Conservation (phyloP, 2,888 invertebrate genomes). For the Hipparchia semele region DNA sequence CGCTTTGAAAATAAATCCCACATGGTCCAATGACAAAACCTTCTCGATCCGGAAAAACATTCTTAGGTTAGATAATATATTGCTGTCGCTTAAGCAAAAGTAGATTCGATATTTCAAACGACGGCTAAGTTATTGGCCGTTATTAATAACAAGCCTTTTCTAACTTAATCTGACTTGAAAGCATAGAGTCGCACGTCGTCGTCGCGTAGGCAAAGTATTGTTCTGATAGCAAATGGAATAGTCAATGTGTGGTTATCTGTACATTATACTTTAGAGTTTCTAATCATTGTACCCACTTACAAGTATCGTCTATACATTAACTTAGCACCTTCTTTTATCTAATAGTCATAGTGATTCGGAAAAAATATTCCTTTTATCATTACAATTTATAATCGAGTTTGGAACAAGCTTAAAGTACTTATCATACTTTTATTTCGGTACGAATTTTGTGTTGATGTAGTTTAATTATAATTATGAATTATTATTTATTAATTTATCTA, state of each 20-base stretch:
- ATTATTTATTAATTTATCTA: too few relatives aligned
- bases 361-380: too few relatives aligned
- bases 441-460: too few relatives aligned
- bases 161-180: slow-evolving; percentile 81
- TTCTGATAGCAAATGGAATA: slow-evolving; percentile 66
- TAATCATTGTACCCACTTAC: slow-evolving; percentile 30
- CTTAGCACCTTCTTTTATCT: slow-evolving; percentile 13
- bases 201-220: slow-evolving; percentile 64
- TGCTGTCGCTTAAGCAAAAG: slow-evolving; percentile 79
- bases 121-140: slow-evolving; percentile 77
- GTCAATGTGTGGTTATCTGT: slow-evolving; percentile 44
- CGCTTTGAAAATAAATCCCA: slow-evolving; percentile 52
- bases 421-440: too few relatives aligned
- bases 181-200: slow-evolving; percentile 73
- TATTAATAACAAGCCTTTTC: slow-evolving; percentile 80
- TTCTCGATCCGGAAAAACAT: slow-evolving; percentile 77
- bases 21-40: slow-evolving; percentile 65
- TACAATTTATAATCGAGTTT: too few relatives aligned
- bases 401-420: too few relatives aligned
- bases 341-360: neutral
- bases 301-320: slow-evolving; percentile 22
- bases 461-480: too few relatives aligned
- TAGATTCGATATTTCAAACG: slow-evolving; percentile 79
- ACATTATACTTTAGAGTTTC: slow-evolving; percentile 44
- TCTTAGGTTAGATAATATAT: slow-evolving; percentile 76